A percentile compares a stretch with the other conserved stretches of the same genome.
These are phyloP conservation scores for Neosalanx taihuensis DNA, from an alignment of 2,797 vertebrate species.

Conservation along the genomic window DNA sequence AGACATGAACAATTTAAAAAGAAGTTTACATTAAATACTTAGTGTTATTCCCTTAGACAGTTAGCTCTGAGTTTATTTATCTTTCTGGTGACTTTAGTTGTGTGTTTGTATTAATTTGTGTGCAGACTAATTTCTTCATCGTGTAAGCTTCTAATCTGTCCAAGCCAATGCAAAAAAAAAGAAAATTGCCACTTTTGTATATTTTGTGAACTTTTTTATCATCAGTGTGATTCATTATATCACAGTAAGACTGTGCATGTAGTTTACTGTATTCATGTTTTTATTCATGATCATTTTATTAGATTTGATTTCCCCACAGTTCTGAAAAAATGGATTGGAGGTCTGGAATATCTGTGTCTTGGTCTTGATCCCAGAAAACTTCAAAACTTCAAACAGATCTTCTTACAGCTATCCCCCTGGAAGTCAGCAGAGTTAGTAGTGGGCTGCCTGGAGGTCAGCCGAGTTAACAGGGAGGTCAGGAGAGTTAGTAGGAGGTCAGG, in stretches of 20 bases:
- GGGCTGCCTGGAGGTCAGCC: too few species aligned
- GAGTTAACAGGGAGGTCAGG: too few species aligned
- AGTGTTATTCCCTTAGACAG: neutral
- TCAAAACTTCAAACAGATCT: neutral
- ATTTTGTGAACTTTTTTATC: slow-evolving; percentile 29
- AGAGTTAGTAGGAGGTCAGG: too few species aligned
- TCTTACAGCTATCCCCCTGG: neutral
- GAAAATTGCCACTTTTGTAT: slow-evolving; percentile 48
- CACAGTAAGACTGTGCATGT: neutral
- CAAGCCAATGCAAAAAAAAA: slow-evolving; percentile 64
- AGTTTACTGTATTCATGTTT: neutral
- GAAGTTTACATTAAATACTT: neutral
- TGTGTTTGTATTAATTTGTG: slow-evolving; percentile 3
- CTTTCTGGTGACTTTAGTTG: neutral
- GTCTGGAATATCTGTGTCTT: neutral
- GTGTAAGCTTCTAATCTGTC: slow-evolving; percentile 43
- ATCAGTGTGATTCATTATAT: neutral
- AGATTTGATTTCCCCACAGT: slow-evolving; percentile 20
- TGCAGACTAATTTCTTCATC: slow-evolving; percentile 34
- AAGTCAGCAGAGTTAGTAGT: neutral
- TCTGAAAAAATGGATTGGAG: neutral
- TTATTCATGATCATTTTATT: slow-evolving; percentile 37
- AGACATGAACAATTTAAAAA: neutral
- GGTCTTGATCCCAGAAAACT: neutral
- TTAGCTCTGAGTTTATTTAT: neutral